phyloP scores from a whole-genome alignment of 2,888 invertebrate genomes.

The Himalopsyche anomala region DNA sequence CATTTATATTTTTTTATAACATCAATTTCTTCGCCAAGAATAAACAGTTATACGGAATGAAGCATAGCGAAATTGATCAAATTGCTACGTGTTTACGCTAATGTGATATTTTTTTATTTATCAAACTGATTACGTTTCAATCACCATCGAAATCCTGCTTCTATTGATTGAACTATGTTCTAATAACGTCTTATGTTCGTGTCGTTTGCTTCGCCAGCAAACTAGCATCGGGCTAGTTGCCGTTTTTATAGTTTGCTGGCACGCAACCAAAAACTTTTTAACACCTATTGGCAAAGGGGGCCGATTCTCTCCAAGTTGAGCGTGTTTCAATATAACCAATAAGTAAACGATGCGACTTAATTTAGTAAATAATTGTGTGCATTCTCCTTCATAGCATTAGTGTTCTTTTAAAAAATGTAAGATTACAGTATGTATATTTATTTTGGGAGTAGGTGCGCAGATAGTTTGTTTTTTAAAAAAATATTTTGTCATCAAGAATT shows the following conservation, averaged over 20 bases:
- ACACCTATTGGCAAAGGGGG: not conserved
- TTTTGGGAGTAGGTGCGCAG: too few relatives aligned
- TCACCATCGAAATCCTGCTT: not conserved
- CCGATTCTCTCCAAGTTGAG: not conserved
- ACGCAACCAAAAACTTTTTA: conserved; percentile 19
- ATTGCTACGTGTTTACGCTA: not conserved
- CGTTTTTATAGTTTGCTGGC: conserved; percentile 6
- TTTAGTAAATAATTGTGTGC: not conserved
- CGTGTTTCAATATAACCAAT: too few relatives aligned
- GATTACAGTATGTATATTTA: too few relatives aligned
- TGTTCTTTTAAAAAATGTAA: not conserved
- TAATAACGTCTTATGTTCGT: not conserved
- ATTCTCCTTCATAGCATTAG: not conserved
- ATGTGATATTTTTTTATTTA: not conserved
- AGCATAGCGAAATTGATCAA: too few relatives aligned
- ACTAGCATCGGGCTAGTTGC: not conserved
- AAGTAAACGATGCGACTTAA: not conserved
- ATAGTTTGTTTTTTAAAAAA: not conserved
- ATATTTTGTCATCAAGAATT: too few relatives aligned
- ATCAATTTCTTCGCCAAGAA: too few relatives aligned
- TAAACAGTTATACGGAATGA: too few relatives aligned
- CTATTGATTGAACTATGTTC: not conserved
- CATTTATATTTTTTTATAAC: too few relatives aligned
- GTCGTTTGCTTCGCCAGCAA: not conserved
- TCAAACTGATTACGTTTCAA: not conserved